phyloP scores from a whole-genome alignment of 2,888 invertebrate species.

The Romanomermis culicivorax region DNA sequence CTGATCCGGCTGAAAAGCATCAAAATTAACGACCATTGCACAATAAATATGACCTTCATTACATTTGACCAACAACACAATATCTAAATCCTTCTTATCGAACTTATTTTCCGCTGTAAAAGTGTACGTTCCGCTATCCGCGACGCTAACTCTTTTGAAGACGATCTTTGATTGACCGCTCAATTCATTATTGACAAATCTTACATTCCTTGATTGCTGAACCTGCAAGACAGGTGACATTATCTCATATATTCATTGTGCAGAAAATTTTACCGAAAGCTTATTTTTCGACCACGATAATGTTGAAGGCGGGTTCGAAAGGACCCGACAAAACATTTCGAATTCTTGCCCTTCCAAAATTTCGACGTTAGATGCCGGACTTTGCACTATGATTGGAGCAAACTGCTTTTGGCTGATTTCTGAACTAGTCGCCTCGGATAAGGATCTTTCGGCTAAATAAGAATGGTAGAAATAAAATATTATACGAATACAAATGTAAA shows the following conservation, averaged over 20 bases:
- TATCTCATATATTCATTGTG: too few relatives aligned
- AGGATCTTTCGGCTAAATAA: too few relatives aligned
- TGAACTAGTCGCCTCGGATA: too few relatives aligned
- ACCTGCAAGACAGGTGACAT: slow-evolving; percentile 13
- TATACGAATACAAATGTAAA: too few relatives aligned
- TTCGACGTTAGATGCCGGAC: slow-evolving; percentile 1
- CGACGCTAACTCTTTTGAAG: slow-evolving; percentile 21
- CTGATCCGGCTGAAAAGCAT: neutral
- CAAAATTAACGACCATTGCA: neutral
- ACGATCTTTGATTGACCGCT: slow-evolving; percentile 19
- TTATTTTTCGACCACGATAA: slow-evolving; percentile 22
- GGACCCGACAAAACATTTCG: slow-evolving; percentile 1
- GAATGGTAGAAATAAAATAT: too few relatives aligned
- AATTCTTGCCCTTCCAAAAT: slow-evolving; percentile 3
- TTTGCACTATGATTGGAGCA: slow-evolving; percentile 6
- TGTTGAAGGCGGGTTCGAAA: neutral
- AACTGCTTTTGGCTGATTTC: too few relatives aligned
- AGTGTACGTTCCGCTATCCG: slow-evolving; percentile 32
- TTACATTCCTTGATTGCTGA: neutral
- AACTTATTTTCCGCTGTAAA: slow-evolving; percentile 31
- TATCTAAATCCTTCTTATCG: slow-evolving; percentile 17
- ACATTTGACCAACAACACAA: neutral
- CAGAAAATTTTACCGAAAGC: slow-evolving; percentile 27
- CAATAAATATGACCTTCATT: neutral
- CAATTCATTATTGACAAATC: neutral